Percentiles rank a stretch among this genome's conserved stretches.
These are phyloP conservation scores for Cheilosia vulpina DNA, from an alignment of 2,888 invertebrate species.

Conservation along the genomic window DNA sequence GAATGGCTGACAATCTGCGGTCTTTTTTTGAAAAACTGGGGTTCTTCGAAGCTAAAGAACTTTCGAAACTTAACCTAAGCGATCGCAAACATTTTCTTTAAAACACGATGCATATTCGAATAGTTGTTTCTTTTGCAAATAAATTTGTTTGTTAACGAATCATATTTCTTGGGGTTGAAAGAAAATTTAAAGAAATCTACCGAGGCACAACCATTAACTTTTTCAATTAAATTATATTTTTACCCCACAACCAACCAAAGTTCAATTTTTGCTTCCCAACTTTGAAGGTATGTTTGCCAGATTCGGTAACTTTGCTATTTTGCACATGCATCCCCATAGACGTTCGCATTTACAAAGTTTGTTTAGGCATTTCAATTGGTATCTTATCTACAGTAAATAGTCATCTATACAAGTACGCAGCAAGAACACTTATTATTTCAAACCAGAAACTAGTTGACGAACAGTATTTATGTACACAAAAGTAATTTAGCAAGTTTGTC, in stretches of 20 bases:
- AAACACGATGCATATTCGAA: too few species aligned
- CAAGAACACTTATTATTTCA: neutral
- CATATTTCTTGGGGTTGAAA: too few species aligned
- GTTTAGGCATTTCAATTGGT: constrained; percentile 17
- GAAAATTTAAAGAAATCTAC: too few species aligned
- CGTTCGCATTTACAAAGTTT: neutral
- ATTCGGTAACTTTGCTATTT: neutral
- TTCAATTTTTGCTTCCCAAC: neutral
- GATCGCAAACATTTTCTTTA: too few species aligned
- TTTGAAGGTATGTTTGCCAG: neutral
- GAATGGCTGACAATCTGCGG: too few species aligned
- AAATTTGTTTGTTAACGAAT: too few species aligned
- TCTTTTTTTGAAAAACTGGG: neutral
- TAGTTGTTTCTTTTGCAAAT: too few species aligned
- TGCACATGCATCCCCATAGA: neutral
- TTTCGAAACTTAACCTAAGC: neutral
- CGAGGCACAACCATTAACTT: too few species aligned
- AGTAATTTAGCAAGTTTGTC: neutral
- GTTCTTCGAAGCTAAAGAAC: neutral
- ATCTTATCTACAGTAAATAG: constrained; percentile 5
- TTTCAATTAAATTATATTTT: too few species aligned
- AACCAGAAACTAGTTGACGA: neutral
- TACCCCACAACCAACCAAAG: too few species aligned
- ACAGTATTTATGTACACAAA: neutral
- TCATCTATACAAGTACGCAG: neutral